Evolutionary conservation across 2,888 invertebrate species (phyloP).

Genomic region (Polylopha cassiicola): DNA sequence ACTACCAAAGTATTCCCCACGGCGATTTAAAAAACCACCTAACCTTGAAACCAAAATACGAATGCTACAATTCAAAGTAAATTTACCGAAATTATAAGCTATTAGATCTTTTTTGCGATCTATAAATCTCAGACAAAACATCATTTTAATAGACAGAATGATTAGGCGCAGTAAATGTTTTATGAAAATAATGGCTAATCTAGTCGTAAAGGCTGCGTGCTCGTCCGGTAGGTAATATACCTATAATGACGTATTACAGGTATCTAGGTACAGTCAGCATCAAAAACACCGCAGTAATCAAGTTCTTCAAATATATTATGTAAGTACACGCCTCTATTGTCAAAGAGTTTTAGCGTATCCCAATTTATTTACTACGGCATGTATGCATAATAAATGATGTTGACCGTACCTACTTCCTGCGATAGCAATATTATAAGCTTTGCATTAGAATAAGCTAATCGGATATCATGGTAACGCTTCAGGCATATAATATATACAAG

Average conservation of each 20-base stretch:
- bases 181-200: slow-evolving; percentile 13
- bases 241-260: slow-evolving; percentile 3
- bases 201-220: slow-evolving; percentile 8
- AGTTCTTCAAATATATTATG: no score
- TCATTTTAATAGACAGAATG: slow-evolving; percentile 18
- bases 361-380: no score
- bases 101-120: slow-evolving; percentile 36
- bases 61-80: slow-evolving; percentile 26
- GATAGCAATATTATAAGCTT: background rate
- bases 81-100: slow-evolving; percentile 31
- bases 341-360: no score
- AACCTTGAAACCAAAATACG: slow-evolving; percentile 13
- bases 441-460: slow-evolving; percentile 4
- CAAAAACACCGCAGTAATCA: no score
- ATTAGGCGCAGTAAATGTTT: slow-evolving; percentile 13
- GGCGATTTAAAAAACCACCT: no score
- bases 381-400: no score
- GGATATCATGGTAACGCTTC: background rate
- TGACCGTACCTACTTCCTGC: no score
- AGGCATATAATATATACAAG: no score
- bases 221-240: slow-evolving; percentile 5
- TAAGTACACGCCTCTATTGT: no score
- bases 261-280: no score
- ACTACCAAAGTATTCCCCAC: no score
- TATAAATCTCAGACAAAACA: slow-evolving; percentile 31